Conservation (phyloP, 2,888 invertebrate genomes). For the Lasioglossum zephyrum region DNA sequence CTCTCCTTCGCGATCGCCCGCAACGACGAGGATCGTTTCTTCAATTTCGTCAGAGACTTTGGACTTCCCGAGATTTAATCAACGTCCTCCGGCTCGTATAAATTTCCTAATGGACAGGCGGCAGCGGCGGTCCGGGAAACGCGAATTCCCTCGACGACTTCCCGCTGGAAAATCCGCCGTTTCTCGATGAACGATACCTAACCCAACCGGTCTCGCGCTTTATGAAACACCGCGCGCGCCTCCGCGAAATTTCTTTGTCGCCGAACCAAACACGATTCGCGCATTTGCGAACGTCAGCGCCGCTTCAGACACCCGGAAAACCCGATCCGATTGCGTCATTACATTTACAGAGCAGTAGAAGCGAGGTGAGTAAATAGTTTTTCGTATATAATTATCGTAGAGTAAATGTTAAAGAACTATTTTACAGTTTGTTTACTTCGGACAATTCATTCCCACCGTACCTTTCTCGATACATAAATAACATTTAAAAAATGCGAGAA, state of each 20-base stretch:
- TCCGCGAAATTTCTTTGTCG: slow-evolving; percentile 14
- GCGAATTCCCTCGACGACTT: not conserved
- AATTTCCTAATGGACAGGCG: slow-evolving; percentile 64
- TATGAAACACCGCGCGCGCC: not conserved
- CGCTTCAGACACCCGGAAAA: not conserved
- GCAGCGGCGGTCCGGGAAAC: not conserved
- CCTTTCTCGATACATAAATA: no score
- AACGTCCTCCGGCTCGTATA: slow-evolving; percentile 59
- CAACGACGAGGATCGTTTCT: slow-evolving; percentile 62
- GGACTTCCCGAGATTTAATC: slow-evolving; percentile 66
- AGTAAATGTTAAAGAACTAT: no score
- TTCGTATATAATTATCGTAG: no score
- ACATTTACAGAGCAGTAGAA: no score
- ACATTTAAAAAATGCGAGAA: not conserved
- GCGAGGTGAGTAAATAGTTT: no score
- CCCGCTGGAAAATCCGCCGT: slow-evolving; percentile 10
- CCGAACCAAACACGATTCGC: not conserved
- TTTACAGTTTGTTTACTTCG: no score
- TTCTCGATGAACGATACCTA: slow-evolving; percentile 1
- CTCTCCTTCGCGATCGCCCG: slow-evolving; percentile 56
- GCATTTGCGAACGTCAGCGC: not conserved
- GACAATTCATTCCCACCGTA: no score
- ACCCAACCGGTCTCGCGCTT: not conserved
- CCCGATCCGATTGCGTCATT: no score
- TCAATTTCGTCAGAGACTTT: slow-evolving; percentile 70